phyloP scores from a whole-genome alignment of 2,888 invertebrate genomes.

The Neoscelio sp. region DNA sequence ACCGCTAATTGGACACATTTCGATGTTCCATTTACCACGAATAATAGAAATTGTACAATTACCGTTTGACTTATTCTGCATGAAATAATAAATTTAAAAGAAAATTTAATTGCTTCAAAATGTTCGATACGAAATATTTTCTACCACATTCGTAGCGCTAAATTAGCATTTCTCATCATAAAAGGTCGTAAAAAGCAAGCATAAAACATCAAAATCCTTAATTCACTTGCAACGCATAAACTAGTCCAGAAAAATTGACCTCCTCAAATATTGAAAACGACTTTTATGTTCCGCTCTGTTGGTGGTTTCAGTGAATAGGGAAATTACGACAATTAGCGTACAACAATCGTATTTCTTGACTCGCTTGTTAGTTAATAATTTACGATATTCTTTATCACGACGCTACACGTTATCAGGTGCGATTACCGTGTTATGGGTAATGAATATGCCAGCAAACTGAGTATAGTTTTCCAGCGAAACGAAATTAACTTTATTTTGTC shows the following conservation, averaged over 20 bases:
- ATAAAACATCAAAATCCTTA: slow-evolving; percentile 5
- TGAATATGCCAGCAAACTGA: slow-evolving; percentile 43
- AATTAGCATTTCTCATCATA: slow-evolving; percentile 35
- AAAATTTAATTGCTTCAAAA: too few relatives aligned
- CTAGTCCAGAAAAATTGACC: slow-evolving; percentile 43
- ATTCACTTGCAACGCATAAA: slow-evolving; percentile 14
- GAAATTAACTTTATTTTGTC: slow-evolving; percentile 46
- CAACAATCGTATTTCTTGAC: slow-evolving; percentile 46
- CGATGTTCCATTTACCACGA: too few relatives aligned
- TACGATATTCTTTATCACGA: slow-evolving; percentile 48
- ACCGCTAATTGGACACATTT: slow-evolving; percentile 22
- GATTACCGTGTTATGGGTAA: slow-evolving; percentile 46
- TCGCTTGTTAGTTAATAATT: slow-evolving; percentile 53
- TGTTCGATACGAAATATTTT: too few relatives aligned
- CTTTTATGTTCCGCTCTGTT: slow-evolving; percentile 29
- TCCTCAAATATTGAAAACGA: slow-evolving; percentile 42
- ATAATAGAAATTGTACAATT: too few relatives aligned
- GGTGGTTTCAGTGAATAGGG: slow-evolving; percentile 48
- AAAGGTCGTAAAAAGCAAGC: slow-evolving; percentile 7
- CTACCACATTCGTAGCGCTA: too few relatives aligned
- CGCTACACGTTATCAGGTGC: slow-evolving; percentile 37
- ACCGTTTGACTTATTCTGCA: too few relatives aligned
- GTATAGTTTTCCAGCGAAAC: slow-evolving; percentile 40
- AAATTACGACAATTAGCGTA: slow-evolving; percentile 46
- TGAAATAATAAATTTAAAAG: too few relatives aligned